Conservation (phyloP, 2,888 invertebrate genomes). For the Leptopilina syphax region DNA sequence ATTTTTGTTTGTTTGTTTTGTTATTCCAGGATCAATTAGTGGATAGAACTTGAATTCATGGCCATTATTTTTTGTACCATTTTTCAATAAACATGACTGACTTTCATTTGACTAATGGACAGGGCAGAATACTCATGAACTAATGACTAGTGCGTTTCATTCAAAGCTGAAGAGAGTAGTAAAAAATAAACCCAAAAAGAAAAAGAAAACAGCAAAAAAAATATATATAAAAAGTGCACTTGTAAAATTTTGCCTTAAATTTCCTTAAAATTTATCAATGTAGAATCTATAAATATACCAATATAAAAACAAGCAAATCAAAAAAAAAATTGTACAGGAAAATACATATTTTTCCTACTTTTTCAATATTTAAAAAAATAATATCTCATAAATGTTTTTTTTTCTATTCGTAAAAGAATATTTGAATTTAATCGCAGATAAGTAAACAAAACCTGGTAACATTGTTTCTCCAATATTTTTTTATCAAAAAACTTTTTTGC, state of each 20-base stretch:
- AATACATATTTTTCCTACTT: neutral
- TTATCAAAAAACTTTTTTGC: neutral
- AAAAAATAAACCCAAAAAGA: neutral
- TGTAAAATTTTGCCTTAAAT: neutral
- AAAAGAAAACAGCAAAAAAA: too few species aligned
- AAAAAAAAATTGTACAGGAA: neutral
- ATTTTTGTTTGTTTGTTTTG: neutral
- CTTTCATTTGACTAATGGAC: conserved; percentile 37
- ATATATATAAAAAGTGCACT: neutral
- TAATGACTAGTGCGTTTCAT: conserved; percentile 15
- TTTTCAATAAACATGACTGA: conserved; percentile 23
- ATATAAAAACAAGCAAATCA: neutral
- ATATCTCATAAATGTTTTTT: neutral
- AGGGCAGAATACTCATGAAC: neutral
- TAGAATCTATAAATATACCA: neutral
- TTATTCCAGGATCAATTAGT: conserved; percentile 1
- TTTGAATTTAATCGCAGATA: neutral
- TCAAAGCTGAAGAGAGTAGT: conserved; percentile 1
- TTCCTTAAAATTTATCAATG: neutral
- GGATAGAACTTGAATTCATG: neutral
- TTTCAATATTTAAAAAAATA: neutral
- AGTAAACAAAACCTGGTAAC: neutral
- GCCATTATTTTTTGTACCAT: neutral
- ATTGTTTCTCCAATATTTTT: neutral
- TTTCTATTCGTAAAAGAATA: neutral